These are phyloP conservation scores for Etia nguti DNA, from an alignment of 2,113 vertebrate species.

Conservation along the genomic window DNA sequence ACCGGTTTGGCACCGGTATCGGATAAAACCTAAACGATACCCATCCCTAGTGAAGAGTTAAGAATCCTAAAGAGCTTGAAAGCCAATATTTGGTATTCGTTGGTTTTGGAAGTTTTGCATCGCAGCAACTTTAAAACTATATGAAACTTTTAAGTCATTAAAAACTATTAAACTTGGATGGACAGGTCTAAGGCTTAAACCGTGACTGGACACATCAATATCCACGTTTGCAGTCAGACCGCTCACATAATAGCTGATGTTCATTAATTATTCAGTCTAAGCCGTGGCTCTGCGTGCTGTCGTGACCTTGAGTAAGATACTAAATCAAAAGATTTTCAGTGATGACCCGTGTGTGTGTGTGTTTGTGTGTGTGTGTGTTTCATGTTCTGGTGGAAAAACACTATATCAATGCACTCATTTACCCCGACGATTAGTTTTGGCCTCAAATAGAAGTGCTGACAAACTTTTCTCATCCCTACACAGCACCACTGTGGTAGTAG, in stretches of 20 bases:
- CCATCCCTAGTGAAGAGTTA: no score
- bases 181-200: neutral
- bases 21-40: no score
- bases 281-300: neutral
- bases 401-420: neutral
- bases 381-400: neutral
- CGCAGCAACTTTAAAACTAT: neutral
- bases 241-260: neutral
- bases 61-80: neutral
- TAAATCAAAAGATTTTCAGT: neutral
- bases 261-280: neutral
- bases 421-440: neutral
- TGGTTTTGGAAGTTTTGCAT: neutral
- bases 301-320: accelerated
- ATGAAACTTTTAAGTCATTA: neutral
- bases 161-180: neutral
- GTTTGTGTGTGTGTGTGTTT: neutral
- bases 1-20: no score
- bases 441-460: neutral
- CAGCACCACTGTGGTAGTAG: neutral
- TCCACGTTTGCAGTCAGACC: neutral
- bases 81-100: neutral
- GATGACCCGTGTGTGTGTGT: neutral
- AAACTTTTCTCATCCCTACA: neutral
- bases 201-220: neutral